These are phyloP conservation scores for Jaculus jaculus DNA, from an alignment of 2,113 vertebrate species.

Conservation along the genomic window DNA sequence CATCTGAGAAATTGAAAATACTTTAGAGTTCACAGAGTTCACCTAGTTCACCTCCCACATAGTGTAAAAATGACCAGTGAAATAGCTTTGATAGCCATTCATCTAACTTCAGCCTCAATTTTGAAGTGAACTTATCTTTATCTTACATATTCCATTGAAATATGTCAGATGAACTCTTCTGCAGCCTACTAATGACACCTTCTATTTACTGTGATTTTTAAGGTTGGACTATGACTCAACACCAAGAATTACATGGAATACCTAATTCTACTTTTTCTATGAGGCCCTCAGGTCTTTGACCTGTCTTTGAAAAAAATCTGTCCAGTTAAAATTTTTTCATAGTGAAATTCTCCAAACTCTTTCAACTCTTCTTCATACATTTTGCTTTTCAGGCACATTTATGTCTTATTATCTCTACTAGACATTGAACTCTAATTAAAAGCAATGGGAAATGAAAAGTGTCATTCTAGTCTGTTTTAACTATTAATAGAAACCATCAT, in stretches of 20 bases:
- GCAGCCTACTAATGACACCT: background rate
- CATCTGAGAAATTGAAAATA: slow-evolving; percentile 14
- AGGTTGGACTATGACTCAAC: background rate
- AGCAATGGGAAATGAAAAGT: background rate
- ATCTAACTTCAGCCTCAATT: background rate
- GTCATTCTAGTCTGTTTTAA: background rate
- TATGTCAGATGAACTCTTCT: background rate
- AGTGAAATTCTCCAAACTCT: background rate
- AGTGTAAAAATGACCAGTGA: background rate
- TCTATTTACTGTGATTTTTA: background rate
- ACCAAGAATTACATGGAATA: background rate
- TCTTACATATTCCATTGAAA: background rate
- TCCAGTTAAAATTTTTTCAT: background rate
- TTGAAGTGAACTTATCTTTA: background rate
- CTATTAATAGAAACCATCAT: background rate
- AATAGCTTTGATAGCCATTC: background rate
- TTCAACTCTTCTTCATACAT: background rate
- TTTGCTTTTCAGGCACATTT: slow-evolving; percentile 4
- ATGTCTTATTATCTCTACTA: background rate
- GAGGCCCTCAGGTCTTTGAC: background rate
- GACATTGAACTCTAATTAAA: background rate
- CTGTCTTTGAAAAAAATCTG: background rate
- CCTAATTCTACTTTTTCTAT: background rate
- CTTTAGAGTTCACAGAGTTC: background rate
- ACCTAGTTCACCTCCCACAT: background rate